Base-by-base conservation (phyloP, 1,140 invertebrate genomes). In the Hypsibius dujardini region DNA sequence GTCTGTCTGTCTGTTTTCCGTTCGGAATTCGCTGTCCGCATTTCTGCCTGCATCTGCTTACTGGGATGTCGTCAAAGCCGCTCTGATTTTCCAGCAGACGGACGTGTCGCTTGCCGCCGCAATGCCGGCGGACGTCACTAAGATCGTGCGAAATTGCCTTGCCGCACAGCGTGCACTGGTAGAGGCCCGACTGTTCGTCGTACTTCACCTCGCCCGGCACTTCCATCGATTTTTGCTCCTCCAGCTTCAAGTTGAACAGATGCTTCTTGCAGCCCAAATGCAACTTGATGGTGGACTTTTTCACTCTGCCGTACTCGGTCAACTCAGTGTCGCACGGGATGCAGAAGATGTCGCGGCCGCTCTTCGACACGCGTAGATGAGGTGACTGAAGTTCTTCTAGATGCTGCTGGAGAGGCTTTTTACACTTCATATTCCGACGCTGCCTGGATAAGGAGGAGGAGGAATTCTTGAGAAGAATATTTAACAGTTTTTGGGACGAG, bases 241-340 rank as follows among this genome's bases (percentile, higher is more conserved):
- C 7, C 62, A 14, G 62, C 62, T 67, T 67, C 3, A 67, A 3
- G 42, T 67, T 67, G 42, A 67, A 67, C 7, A 67, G 7, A 42
- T 67, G 62, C 7, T 42, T 12, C 62, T 67, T 67, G 42, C 62
- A 67, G 12, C 3, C 45, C 7, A 67, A 42, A 42, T 67, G 62
- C 42, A 67, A 42, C 42, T 67, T 67, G 7, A 67, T 42, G 7
- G 62, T 14, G 7, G 62, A 67, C 45, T 67, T 67, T 42, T 67
- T 67, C 7, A 67, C 62, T 42, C 45, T 67, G 62, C 62, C 62
- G 62, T 14, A 67, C 42, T 67, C 62, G 7, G 62, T 67, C 7
- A 67, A 42, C 12, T 14, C 42, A 3, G 42, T 67, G 3, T 67
- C 62, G 62, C 62, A 67, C 3, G 62, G 62, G 42, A 67, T 67